Percentiles rank a stretch among this genome's conserved stretches.
These are phyloP conservation scores for Melopsittacus undulatus DNA, from an alignment of 2,797 vertebrate genomes.

Conservation along the genomic window DNA sequence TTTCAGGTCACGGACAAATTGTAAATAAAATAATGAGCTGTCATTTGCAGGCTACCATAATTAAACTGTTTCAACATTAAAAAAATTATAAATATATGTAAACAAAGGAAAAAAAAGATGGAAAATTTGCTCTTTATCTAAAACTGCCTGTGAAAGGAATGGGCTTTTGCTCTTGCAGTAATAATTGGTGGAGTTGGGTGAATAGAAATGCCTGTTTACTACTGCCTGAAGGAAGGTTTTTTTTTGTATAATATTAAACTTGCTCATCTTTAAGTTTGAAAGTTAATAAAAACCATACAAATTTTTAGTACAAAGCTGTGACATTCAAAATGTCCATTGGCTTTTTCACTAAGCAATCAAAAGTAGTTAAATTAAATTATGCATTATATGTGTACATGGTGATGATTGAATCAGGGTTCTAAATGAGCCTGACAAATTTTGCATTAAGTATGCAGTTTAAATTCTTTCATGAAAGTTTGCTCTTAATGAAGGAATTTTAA, in stretches of 20 bases:
- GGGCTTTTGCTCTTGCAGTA: background rate
- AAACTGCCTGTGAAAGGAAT: background rate
- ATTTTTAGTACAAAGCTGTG: background rate
- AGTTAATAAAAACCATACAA: conserved; percentile 5
- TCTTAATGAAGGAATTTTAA: conserved; percentile 26
- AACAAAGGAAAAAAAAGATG: background rate
- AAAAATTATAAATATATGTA: background rate
- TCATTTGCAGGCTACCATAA: background rate
- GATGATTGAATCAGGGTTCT: background rate
- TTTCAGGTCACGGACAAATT: background rate
- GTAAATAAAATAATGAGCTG: background rate
- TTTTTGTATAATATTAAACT: background rate
- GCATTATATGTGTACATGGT: background rate
- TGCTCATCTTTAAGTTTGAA: background rate
- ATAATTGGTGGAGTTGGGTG: background rate
- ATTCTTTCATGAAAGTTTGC: conserved; percentile 30
- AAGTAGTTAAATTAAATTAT: conserved; percentile 48
- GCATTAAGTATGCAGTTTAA: conserved; percentile 28
- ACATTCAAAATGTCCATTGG: background rate
- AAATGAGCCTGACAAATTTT: conserved; percentile 14
- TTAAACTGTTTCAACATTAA: background rate
- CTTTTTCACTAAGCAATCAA: conserved; percentile 27
- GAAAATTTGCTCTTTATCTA: background rate
- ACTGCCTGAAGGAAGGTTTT: background rate
- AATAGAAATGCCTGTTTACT: background rate